Percentiles rank a stretch among this genome's conserved stretches.
Conservation (phyloP, 2,113 vertebrate genomes). For the Crypturellus undulatus region DNA sequence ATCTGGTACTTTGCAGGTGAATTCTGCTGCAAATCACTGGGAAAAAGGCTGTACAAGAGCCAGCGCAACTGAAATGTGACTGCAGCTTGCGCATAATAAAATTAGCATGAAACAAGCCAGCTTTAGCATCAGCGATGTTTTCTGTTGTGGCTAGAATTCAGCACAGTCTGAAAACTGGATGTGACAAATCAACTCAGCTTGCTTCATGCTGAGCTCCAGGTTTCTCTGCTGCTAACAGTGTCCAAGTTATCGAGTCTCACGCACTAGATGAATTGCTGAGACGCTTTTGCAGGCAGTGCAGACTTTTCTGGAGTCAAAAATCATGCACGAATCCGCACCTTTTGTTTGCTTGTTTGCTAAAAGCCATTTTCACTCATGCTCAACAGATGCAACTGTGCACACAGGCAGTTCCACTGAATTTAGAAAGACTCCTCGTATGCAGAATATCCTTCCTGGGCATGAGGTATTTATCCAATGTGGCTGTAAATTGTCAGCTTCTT, state of each 20-base stretch:
- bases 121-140: rapidly evolving
- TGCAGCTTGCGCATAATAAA: background rate
- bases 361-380: rapidly evolving
- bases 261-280: background rate
- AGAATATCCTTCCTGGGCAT: rapidly evolving
- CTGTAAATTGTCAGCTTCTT: rapidly evolving
- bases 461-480: rapidly evolving
- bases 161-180: background rate
- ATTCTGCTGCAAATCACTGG: rapidly evolving
- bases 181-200: rapidly evolving
- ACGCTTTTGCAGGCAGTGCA: background rate
- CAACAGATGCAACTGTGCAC: rapidly evolving
- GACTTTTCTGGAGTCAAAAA: background rate
- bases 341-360: background rate
- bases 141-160: background rate
- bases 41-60: rapidly evolving
- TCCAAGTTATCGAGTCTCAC: rapidly evolving
- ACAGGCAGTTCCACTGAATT: rapidly evolving
- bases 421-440: background rate
- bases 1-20: background rate
- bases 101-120: rapidly evolving
- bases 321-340: background rate
- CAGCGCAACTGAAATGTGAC: too few species aligned
- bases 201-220: background rate
- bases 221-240: rapidly evolving